Percentiles rank a stretch among this genome's conserved stretches.
These are phyloP conservation scores for Megalonaias nervosa DNA, from an alignment of 1,140 invertebrate species.

Conservation along the genomic window DNA sequence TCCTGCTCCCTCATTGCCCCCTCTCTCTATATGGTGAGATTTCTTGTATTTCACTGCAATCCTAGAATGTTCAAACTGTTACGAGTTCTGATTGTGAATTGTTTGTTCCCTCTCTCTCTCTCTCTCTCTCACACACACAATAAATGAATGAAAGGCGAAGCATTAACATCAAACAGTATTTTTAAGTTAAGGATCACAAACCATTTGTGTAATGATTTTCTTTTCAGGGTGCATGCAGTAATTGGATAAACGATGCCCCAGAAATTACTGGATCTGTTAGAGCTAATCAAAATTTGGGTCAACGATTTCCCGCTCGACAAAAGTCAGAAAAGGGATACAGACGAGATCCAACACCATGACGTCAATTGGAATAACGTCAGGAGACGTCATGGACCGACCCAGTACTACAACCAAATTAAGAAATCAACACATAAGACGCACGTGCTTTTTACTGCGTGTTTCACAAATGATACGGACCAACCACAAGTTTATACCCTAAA, in stretches of 20 bases:
- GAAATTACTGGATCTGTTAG: conserved; percentile 56
- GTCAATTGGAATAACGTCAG: conserved; percentile 57
- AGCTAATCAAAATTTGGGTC: conserved; percentile 52
- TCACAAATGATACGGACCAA: conserved; percentile 60
- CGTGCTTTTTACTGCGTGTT: conserved; percentile 60
- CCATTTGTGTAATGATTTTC: no score
- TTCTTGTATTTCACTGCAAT: no score
- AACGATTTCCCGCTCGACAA: conserved; percentile 52
- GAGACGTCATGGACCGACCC: conserved; percentile 50
- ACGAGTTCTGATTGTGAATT: no score
- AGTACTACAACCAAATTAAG: conserved; percentile 48
- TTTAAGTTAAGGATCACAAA: no score
- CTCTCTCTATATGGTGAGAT: no score
- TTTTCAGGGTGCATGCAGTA: no score
- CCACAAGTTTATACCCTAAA: conserved; percentile 55
- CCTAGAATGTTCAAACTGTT: no score
- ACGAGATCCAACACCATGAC: conserved; percentile 49
- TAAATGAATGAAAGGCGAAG: no score
- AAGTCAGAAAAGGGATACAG: conserved; percentile 51
- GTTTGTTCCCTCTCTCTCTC: no score
- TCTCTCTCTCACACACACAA: no score
- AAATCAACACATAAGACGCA: conserved; percentile 52
- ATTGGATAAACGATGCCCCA: conserved; percentile 34
- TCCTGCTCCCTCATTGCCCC: no score
- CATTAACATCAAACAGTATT: no score